These are phyloP conservation scores for Parus major DNA, from an alignment of 2,113 vertebrate species.

Conservation along the genomic window DNA sequence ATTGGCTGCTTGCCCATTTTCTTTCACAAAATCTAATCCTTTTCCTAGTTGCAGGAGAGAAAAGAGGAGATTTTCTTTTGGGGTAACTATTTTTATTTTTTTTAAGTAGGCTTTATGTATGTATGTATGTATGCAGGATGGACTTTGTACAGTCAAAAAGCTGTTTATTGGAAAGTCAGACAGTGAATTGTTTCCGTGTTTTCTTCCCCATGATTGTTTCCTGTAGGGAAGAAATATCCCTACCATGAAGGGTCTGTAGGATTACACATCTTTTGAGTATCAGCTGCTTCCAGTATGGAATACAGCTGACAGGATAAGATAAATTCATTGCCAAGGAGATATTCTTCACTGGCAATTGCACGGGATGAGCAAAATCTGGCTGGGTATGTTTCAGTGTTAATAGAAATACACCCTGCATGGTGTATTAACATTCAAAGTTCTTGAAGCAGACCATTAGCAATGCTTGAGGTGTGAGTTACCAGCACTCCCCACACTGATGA, in stretches of 20 bases:
- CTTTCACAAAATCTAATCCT: constrained; percentile 35
- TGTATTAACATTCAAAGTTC: not conserved
- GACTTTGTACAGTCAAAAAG: not conserved
- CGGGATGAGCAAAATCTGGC: not conserved
- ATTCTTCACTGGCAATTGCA: not conserved
- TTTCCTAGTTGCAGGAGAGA: not conserved
- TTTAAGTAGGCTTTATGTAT: not conserved
- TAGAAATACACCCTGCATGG: not conserved
- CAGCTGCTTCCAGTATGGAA: not conserved
- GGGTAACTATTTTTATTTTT: constrained; percentile 19
- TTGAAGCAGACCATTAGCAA: not conserved
- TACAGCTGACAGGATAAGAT: not conserved
- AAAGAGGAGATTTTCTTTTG: not conserved
- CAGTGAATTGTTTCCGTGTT: not conserved
- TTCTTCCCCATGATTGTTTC: not conserved
- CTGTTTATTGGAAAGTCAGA: not conserved
- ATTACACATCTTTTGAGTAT: not conserved
- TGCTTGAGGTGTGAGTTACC: not conserved
- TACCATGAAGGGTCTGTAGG: not conserved
- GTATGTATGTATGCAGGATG: not conserved
- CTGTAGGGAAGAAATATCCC: not conserved
- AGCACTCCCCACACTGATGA: not conserved
- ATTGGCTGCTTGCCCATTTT: constrained; percentile 41
- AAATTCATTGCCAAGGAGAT: not conserved
- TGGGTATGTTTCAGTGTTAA: not conserved